Evolutionary conservation across 2,888 invertebrate genomes (phyloP).

Genomic region (Mesorhabditis belari): DNA sequence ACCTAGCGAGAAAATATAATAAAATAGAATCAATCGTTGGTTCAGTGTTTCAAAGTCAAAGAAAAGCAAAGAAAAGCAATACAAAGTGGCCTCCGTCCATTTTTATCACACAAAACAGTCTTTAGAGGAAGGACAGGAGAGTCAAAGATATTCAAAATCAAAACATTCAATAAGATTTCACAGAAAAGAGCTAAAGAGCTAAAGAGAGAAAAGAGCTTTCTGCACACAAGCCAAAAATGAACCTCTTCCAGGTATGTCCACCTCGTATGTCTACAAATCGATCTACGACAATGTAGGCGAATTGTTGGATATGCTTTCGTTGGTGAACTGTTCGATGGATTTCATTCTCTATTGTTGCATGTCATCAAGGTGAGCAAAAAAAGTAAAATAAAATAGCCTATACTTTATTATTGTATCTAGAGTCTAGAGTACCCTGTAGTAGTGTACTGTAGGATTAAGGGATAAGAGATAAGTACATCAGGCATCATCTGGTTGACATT

Average conservation of each 20-base stretch:
- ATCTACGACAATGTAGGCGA: conserved; percentile 39
- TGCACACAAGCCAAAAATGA: not conserved
- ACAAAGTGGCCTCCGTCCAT: not conserved
- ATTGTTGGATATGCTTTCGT: conserved; percentile 37
- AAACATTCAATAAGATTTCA: not conserved
- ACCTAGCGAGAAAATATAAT: too few species aligned
- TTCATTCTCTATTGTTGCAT: conserved; percentile 41
- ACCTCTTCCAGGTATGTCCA: conserved; percentile 26
- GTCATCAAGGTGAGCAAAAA: conserved; percentile 14
- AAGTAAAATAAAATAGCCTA: too few species aligned
- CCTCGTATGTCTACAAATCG: conserved; percentile 32
- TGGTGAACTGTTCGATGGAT: conserved; percentile 42
- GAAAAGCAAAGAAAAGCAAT: not conserved
- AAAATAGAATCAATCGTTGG: too few species aligned
- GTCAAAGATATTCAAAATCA: not conserved
- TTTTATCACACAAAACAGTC: not conserved
- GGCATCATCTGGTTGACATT: conserved; percentile 55
- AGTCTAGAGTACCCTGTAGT: too few species aligned
- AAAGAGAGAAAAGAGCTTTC: not conserved
- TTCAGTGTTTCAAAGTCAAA: too few species aligned
- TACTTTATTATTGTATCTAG: too few species aligned
- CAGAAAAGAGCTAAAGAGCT: not conserved
- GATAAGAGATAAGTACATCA: too few species aligned
- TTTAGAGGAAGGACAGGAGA: not conserved
- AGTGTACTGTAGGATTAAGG: too few species aligned